Evolutionary conservation across 1,140 invertebrate genomes (phyloP).

Genomic region (Brachionus calyciflorus): DNA sequence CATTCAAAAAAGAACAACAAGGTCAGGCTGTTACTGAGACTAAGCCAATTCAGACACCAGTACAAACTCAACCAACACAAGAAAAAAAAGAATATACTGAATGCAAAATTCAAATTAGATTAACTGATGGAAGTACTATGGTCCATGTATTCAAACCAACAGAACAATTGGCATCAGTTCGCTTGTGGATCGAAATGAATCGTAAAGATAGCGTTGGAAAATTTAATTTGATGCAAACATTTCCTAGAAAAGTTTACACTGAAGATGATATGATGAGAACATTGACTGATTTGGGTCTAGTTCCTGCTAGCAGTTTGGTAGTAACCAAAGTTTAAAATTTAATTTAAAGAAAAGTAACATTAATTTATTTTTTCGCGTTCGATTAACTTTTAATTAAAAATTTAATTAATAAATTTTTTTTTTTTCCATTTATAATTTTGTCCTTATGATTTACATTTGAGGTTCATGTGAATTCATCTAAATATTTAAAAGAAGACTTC

Average conservation of each 20-base stretch:
- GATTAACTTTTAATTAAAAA: too few relatives aligned
- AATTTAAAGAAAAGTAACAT: neutral
- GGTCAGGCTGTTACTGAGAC: neutral
- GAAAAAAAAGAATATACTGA: slow-evolving; percentile 39
- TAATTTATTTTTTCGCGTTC: neutral
- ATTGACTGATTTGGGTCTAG: slow-evolving; percentile 37
- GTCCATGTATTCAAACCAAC: neutral
- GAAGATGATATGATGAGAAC: slow-evolving; percentile 31
- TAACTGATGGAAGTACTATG: slow-evolving; percentile 35
- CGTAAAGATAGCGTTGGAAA: neutral
- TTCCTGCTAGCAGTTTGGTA: slow-evolving; percentile 20
- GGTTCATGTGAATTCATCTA: too few relatives aligned
- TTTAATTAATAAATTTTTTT: too few relatives aligned
- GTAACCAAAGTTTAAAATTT: neutral
- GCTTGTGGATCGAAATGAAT: slow-evolving; percentile 41
- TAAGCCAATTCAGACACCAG: neutral
- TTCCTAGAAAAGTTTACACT: slow-evolving; percentile 38
- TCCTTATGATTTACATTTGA: too few relatives aligned
- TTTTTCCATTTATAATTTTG: too few relatives aligned
- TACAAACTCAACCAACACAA: neutral
- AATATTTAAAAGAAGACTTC: too few relatives aligned
- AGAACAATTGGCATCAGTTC: slow-evolving; percentile 12
- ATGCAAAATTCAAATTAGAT: slow-evolving; percentile 30
- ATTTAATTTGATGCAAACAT: slow-evolving; percentile 44
- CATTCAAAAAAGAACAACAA: slow-evolving; percentile 5